Evolutionary conservation across 2,888 invertebrate genomes (phyloP), one percentile per base, ranked within the genome.

Genomic region (Spicauda simplicius): DNA sequence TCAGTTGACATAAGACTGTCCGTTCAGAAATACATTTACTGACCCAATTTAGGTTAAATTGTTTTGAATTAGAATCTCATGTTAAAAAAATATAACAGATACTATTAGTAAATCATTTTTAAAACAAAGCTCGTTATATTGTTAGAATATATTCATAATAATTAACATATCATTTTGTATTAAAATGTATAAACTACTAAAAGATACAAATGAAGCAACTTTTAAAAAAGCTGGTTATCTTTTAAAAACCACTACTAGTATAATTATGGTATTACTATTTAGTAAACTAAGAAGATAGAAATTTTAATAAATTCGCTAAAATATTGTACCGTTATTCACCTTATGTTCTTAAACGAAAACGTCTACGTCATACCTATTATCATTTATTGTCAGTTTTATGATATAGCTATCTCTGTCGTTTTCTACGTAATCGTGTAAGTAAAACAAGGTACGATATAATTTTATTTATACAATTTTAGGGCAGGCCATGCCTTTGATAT

Each of bases 1-100:
- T 60, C 41, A 50, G 37, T 69, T 72, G 69, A 69, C 69, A 67
- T 56, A 45, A 1, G 37, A 19, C 4, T 25, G 4, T 16, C 8
- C 56, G 66, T 61, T 67, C 66, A 14, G 61, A 61, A 67, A 67
- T 60, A 4, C 10, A 6, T 11, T 45, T 8, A 25, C 12, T 60
- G 59, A 60, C 54, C 54, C 59, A 66, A 19, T 57, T 55, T 37
- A 14, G 14, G 7, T 3, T 33, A 57, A 14, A 19, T 58, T 63
- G 19, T 37, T 41, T 41, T 14, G n/a, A n/a, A 14, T 12, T 14
- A 41, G 2, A 41, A 11, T 33, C 33, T 25, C n/a, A n/a, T 4
- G 25, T 25, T 25, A 25, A 25, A 25, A 25, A 25, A 4, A 25
- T 25, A 25, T 25, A 25, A 25, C 25, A 25, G n/a, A n/a, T n/a